phyloP scores from a whole-genome alignment of 2,797 vertebrate species.

The Pantherophis vulpinus region DNA sequence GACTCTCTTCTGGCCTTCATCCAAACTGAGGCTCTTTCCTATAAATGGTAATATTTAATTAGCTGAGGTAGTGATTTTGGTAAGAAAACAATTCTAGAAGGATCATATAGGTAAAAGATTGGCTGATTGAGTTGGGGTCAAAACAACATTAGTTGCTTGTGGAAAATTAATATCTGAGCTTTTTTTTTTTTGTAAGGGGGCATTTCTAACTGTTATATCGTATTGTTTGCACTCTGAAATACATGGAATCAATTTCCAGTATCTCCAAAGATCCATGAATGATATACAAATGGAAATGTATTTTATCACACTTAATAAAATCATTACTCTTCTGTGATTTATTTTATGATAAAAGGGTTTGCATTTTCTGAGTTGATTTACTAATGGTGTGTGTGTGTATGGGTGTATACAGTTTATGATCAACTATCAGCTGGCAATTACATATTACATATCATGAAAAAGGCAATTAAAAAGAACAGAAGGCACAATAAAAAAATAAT shows the following conservation, averaged over 20 bases:
- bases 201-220: neutral
- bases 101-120: neutral
- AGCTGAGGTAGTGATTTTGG: neutral
- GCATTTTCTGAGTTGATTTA: neutral
- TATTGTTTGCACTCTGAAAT: neutral
- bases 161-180: neutral
- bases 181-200: neutral
- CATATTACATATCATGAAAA: neutral
- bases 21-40: neutral
- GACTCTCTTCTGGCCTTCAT: neutral
- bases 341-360: neutral
- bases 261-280: neutral
- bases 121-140: neutral
- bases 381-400: neutral
- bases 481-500: neutral
- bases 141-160: neutral
- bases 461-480: neutral
- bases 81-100: neutral
- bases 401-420: neutral
- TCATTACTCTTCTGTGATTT: neutral
- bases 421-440: neutral
- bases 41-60: neutral
- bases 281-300: neutral
- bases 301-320: neutral
- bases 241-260: too few relatives aligned